Conservation (phyloP, 2,113 vertebrate species). For the Nyctereutes procyonoides region DNA sequence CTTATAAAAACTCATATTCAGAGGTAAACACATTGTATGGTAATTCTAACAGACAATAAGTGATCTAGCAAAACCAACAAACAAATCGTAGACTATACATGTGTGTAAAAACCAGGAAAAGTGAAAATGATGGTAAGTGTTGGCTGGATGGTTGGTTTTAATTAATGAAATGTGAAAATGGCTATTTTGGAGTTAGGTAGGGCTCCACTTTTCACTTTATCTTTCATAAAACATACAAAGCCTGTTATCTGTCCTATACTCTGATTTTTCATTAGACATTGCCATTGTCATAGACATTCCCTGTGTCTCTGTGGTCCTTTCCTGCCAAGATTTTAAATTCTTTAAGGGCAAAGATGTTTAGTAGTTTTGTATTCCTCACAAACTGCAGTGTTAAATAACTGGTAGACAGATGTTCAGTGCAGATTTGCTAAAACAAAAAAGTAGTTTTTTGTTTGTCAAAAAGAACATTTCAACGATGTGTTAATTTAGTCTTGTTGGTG, state of each 20-base stretch:
- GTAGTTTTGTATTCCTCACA: neutral
- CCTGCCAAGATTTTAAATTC: neutral
- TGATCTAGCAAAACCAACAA: neutral
- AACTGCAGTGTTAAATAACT: neutral
- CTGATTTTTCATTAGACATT: neutral
- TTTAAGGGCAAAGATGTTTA: neutral
- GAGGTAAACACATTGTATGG: neutral
- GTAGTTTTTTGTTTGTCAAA: neutral
- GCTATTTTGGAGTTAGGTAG: neutral
- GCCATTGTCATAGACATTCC: neutral
- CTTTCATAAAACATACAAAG: neutral
- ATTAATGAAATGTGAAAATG: slow-evolving; percentile 45
- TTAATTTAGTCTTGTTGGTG: neutral
- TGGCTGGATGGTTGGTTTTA: neutral
- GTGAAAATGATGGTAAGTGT: neutral
- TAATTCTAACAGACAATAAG: neutral
- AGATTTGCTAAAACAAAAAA: neutral
- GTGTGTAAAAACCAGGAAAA: neutral
- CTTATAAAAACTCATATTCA: slow-evolving; percentile 8
- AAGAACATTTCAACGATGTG: neutral
- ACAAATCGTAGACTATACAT: neutral
- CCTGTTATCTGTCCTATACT: neutral
- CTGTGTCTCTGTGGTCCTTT: neutral
- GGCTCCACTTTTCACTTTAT: neutral
- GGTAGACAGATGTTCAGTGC: neutral